Base-by-base conservation (phyloP, 2,888 invertebrate genomes). In the Andrena flavipes region DNA sequence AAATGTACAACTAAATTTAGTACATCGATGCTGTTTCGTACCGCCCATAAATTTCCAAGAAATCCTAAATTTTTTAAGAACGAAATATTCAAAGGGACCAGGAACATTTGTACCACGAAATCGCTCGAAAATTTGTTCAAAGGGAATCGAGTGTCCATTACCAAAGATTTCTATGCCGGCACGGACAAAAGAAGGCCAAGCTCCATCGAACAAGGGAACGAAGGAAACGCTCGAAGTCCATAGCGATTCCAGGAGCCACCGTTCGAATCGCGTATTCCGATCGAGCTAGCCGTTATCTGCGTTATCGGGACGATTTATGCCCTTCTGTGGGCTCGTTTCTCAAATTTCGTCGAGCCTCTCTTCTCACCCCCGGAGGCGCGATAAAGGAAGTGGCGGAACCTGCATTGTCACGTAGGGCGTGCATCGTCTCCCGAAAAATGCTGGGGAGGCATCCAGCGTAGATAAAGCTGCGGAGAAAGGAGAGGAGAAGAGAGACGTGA, bases 361-460 rank as follows among this genome's bases (percentile, higher is more conserved):
- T 63, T 67, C 48, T 62, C 56, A 51, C 42, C 29, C 62, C 59
- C 54, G 48, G 51, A 69, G 54, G 2, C 59, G 49, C 83, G 83
- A 88, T 86, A 90, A 88, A 90, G 84, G 83, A 84, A 82, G 59
- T 80, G 59, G 48, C 42, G 82, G 84, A 89, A 91, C 87, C 88
- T 92, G 91, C 91, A 91, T 89, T 89, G 92, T 93, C 93, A 93
- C 91, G 92, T 89, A 81, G 84, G 78, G 70, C 78, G 74, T 83
- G 73, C 74, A 84, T 79, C 85, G 76, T 62, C 79, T 86, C 69
- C 68, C 80, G 80, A 78, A 87, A 87, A 30, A 83, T 83, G 60
- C 64, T 51, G 30, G 56, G 49, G 42, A 68, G 48, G 59, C 76
- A 76, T 70, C 70, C 42, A 71, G 42, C 60, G 23, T 68, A 82